Evolutionary conservation across 2,797 vertebrate genomes (phyloP), one percentile per base, ranked within the genome.

Genomic region (Gobionotothen gibberifrons): DNA sequence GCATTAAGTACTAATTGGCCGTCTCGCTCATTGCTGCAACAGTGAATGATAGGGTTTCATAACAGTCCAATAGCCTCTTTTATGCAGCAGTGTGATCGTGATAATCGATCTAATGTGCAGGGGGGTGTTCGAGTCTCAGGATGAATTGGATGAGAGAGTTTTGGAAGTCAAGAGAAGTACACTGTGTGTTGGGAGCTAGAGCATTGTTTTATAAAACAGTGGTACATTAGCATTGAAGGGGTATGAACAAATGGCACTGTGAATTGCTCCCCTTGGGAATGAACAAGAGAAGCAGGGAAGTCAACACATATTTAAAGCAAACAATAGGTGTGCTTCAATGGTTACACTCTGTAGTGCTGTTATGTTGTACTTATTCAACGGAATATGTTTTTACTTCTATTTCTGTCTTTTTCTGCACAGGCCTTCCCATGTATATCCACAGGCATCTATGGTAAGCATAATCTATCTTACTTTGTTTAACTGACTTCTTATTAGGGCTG

Each of bases 371-470:
- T 61, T 32, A 48, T 19, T 57, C 6, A 29, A 15, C 15, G 10
- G 44, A 75, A 48, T 15, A 12, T 74, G 49, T 52, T 79, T 61
- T 88, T 57, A 92, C 68, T 74, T 49, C 17, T 26, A 1, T 74
- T 78, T 90, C 83, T 93, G 19, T 94, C 64, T 82, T 86, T 94
- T 49, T 52, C 91, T 71, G 1, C 15, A 6, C 95, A 99, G 98
- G 98, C 98, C 82, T 99, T 99, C 88, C 98, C 98, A 16, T 99
- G 98, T 90, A 99, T 99, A 95, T 99, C 98, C 72, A 99, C 98
- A 1, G 98, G 98, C 92, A 98, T 99, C 94, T 99, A 98, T 86
- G 98, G 98, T 99, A 95, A 97, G 98, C 60, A 65, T 43, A 61
- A 48, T 44, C 17, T 64, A 11, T 72, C 2, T 58, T 55, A 2